Base-by-base conservation (phyloP, 2,888 invertebrate genomes). In the Lasiommata megera region DNA sequence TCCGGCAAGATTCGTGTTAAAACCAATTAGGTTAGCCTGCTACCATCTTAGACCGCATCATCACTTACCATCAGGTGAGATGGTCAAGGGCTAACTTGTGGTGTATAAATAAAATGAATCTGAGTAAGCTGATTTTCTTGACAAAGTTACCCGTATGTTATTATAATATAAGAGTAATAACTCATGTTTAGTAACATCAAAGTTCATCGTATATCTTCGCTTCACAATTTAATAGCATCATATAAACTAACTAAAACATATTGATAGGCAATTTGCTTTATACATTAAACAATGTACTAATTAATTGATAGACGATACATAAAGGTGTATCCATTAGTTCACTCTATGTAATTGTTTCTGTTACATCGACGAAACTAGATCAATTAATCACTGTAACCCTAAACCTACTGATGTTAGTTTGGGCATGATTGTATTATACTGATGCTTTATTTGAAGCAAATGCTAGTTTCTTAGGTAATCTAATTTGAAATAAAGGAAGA, bases 311-410 rank as follows among this genome's bases (percentile, higher is more conserved):
- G 8, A 44, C 28, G 28, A 28, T 43, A 14, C 3, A 44, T 28
- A 12, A 28, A 44, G 44, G 28, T 28, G 12, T 28, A 28, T n/a
- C 23, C 44, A 9, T 14, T 1, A 29, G 23, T 12, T 12, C 43
- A 44, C 43, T 43, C 11, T 43, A 28, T 8, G 8, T 44, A 44
- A 44, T 44, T 14, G 44, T 28, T 44, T 44, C n/a, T 28, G 43
- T 12, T 14, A 8, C 41, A 6, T 1, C 8, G 28, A 3, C 3
- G 34, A 11, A 34, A 11, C 34, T 11, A 34, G 34, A 34, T 2
- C 44, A 14, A 44, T 44, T 28, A 23, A 44, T 44, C 44, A 28
- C 28, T 44, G 28, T 44, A 28, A 44, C 28, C 12, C 28, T 12
- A 43, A 28, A 43, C 43, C 38, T 16, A 7, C n/a, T 23, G 43